These are phyloP conservation scores for Sicus ferrugineus DNA, from an alignment of 2,888 invertebrate genomes.

Conservation along the genomic window DNA sequence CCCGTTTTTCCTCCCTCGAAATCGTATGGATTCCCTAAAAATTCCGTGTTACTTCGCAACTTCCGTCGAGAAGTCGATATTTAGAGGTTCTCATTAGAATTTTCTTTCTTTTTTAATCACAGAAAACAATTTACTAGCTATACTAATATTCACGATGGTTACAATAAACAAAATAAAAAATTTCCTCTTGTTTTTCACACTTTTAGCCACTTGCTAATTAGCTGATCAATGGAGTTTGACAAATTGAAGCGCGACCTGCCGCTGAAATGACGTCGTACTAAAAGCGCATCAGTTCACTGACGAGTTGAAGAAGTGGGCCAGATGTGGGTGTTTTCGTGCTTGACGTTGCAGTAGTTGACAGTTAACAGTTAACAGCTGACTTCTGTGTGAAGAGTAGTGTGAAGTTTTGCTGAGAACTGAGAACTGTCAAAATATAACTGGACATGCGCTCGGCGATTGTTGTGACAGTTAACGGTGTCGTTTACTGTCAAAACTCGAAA, in stretches of 20 bases:
- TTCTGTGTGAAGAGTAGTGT: background rate
- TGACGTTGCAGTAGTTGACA: background rate
- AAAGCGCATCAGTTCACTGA: slow-evolving; percentile 22
- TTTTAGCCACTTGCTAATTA: background rate
- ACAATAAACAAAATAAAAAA: background rate
- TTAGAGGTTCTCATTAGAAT: too few species aligned
- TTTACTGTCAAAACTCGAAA: background rate
- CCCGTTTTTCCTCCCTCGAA: too few species aligned
- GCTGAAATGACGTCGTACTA: slow-evolving; percentile 23
- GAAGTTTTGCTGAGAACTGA: background rate
- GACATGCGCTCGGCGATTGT: slow-evolving; percentile 9
- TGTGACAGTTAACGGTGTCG: slow-evolving; percentile 14
- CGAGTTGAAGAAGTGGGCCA: background rate
- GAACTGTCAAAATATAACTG: background rate
- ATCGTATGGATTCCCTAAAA: too few species aligned
- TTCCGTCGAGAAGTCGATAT: too few species aligned
- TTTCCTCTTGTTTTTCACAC: slow-evolving; percentile 6
- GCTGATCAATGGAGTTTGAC: background rate
- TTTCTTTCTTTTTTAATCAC: too few species aligned
- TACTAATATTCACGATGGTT: background rate
- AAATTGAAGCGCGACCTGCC: slow-evolving; percentile 16
- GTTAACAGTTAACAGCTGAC: slow-evolving; percentile 31
- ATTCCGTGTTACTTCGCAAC: too few species aligned
- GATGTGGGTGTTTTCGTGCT: background rate
- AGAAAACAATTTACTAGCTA: too few species aligned